Percentiles rank a stretch among this genome's conserved stretches.
These are phyloP conservation scores for Orthonyx spaldingii DNA, from an alignment of 2,113 vertebrate genomes.

Conservation along the genomic window DNA sequence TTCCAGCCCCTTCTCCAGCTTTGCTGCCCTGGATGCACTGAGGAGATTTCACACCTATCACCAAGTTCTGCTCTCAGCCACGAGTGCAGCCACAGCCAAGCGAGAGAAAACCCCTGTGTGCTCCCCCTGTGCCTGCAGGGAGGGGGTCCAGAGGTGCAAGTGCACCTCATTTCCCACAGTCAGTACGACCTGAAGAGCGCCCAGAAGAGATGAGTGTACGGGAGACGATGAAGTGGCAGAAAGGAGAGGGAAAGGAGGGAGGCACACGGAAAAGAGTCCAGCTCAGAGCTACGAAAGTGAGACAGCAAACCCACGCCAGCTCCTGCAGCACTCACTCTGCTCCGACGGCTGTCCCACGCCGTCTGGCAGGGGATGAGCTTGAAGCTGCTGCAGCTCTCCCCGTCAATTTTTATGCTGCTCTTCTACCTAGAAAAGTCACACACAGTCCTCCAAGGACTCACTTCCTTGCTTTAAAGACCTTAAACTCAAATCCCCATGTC, in stretches of 20 bases:
- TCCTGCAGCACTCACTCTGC: not conserved
- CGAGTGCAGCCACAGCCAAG: not conserved
- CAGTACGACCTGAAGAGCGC: accelerated
- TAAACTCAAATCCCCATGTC: not conserved
- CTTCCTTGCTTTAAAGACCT: not conserved
- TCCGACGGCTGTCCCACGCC: not conserved
- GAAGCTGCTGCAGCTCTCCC: not conserved
- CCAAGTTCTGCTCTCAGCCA: not conserved
- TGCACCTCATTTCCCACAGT: accelerated
- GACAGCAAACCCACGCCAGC: not conserved
- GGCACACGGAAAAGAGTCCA: not conserved
- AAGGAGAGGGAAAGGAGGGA: not conserved
- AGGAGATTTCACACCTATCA: not conserved
- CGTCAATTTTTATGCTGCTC: not conserved
- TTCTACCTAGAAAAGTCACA: not conserved
- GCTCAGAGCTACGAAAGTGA: not conserved
- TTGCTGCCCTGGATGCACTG: not conserved
- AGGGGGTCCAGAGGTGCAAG: not conserved
- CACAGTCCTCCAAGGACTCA: not conserved
- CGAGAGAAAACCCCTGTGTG: not conserved
- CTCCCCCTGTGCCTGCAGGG: not conserved
- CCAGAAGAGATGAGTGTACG: not conserved
- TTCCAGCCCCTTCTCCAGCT: not conserved
- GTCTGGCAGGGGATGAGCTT: not conserved
- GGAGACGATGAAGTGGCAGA: not conserved